Conservation (phyloP, 2,797 vertebrate species). For the Anguilla obscura region DNA sequence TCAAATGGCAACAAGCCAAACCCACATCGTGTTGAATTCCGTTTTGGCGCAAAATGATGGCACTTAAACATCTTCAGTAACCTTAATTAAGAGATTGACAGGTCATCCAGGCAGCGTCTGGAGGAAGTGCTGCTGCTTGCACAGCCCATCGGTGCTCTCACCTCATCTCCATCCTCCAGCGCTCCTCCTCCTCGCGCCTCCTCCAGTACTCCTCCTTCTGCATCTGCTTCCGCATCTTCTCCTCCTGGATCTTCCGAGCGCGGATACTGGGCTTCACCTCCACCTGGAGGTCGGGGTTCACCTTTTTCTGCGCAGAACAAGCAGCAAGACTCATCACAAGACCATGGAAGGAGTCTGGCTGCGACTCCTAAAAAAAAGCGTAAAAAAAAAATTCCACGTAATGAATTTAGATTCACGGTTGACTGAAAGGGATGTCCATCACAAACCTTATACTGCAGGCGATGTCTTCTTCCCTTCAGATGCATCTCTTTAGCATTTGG, state of each 20-base stretch:
- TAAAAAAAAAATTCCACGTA: background rate
- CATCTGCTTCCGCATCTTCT: constrained; percentile 99
- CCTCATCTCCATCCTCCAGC: constrained; percentile 99
- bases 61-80: background rate
- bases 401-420: background rate
- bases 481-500: constrained; percentile 99
- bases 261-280: constrained; percentile 98
- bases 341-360: background rate
- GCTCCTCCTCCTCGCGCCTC: constrained; percentile 93
- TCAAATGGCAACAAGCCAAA: background rate
- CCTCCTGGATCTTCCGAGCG: constrained; percentile 96
- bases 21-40: background rate
- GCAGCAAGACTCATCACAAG: background rate
- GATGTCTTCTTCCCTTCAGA: constrained; percentile 89
- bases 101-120: background rate
- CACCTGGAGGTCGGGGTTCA: constrained; percentile 97
- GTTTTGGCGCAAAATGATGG: background rate
- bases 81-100: background rate
- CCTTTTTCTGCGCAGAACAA: constrained; percentile 85
- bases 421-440: background rate
- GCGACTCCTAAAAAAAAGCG: background rate
- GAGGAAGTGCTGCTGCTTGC: background rate
- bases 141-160: constrained; percentile 48
- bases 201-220: constrained; percentile 99
- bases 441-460: constrained; percentile 93